These are phyloP conservation scores for Siniperca undulata DNA, from an alignment of 2,797 vertebrate genomes.

Conservation along the genomic window DNA sequence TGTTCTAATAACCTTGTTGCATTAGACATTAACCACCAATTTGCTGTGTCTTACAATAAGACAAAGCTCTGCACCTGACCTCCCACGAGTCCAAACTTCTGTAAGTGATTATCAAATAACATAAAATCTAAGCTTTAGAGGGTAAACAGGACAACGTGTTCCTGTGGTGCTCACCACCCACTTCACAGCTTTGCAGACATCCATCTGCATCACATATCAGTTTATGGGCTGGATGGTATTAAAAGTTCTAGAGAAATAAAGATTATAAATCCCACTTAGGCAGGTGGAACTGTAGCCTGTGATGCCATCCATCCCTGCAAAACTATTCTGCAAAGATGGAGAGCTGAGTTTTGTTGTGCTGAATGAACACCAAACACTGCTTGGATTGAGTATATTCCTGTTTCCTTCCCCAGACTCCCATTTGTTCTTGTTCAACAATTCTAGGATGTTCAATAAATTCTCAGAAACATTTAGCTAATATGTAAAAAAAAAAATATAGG, in stretches of 20 bases:
- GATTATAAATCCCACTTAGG: not conserved
- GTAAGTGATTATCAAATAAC: slow-evolving; percentile 28
- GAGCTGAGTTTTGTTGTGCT: not conserved
- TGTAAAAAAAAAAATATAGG: not conserved
- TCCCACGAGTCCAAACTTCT: not conserved
- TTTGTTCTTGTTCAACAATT: slow-evolving; percentile 9
- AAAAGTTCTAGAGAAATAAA: not conserved
- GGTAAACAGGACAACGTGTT: not conserved
- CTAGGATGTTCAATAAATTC: not conserved
- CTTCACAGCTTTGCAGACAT: slow-evolving; percentile 9
- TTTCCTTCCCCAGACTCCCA: not conserved
- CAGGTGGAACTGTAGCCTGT: not conserved
- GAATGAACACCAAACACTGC: not conserved
- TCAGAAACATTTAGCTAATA: not conserved
- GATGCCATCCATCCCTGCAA: not conserved
- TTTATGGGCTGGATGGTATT: not conserved
- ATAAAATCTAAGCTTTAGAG: slow-evolving; percentile 14
- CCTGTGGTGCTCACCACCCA: not conserved
- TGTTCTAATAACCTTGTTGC: not conserved
- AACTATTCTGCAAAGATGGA: not conserved
- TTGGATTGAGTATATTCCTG: not conserved
- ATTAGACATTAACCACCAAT: not conserved
- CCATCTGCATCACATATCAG: not conserved
- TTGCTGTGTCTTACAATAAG: not conserved
- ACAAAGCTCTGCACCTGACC: slow-evolving; percentile 12